Conservation (phyloP, 2,797 vertebrate species). For the Novumbra hubbsi region DNA sequence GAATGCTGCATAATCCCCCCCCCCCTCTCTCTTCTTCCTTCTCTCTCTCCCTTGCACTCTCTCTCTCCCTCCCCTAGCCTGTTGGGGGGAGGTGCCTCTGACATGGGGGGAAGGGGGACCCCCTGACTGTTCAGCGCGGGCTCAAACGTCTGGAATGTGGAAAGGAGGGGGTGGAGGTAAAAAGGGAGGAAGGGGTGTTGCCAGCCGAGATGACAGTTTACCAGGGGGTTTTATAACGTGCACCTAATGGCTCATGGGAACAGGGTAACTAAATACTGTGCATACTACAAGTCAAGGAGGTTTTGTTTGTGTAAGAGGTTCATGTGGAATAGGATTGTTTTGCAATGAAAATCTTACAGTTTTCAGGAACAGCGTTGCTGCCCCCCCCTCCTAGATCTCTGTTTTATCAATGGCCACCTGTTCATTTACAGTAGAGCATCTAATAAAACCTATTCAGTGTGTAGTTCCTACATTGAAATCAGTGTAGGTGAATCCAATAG, state of each 20-base stretch:
- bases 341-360: background rate
- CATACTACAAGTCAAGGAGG: background rate
- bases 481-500: no score
- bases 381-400: background rate
- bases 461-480: no score
- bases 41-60: conserved; percentile 33
- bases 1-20: conserved; percentile 59
- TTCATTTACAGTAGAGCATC: background rate
- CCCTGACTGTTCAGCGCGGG: conserved; percentile 32
- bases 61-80: conserved; percentile 36
- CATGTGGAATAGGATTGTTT: background rate
- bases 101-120: conserved; percentile 37
- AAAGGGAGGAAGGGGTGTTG: conserved; percentile 47
- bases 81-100: conserved; percentile 42
- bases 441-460: no score
- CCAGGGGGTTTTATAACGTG: background rate
- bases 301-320: background rate
- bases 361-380: background rate
- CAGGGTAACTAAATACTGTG: background rate
- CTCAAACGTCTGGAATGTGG: conserved; percentile 40
- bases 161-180: conserved; percentile 38
- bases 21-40: background rate
- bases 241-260: background rate
- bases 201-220: conserved; percentile 53
- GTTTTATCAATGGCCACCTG: background rate